These are phyloP conservation scores for Porites lutea DNA, from an alignment of 64 coral and sea anemone genomes.

Conservation along the genomic window DNA sequence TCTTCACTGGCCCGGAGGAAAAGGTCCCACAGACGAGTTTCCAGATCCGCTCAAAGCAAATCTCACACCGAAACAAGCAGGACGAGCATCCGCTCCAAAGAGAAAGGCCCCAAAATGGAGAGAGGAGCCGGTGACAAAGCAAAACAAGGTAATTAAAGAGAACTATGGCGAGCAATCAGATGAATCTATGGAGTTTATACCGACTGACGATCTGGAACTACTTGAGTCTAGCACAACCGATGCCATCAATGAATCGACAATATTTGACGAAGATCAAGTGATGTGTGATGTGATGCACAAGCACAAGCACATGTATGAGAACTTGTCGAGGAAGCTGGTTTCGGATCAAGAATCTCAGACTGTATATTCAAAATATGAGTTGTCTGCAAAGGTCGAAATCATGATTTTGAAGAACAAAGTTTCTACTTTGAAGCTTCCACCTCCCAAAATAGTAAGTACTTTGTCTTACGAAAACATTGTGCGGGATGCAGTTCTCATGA, in stretches of 20 bases:
- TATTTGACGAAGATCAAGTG: constrained; percentile 18
- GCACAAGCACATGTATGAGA: constrained; percentile 8
- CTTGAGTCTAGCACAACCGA: too few species aligned
- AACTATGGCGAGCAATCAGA: too few species aligned
- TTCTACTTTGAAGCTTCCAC: constrained; percentile 43
- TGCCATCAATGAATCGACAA: constrained; percentile 10
- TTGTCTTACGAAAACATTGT: constrained; percentile 67
- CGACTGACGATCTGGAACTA: too few species aligned
- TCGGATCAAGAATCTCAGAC: constrained; percentile 56
- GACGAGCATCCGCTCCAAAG: too few species aligned
- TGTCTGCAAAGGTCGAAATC: constrained; percentile 62
- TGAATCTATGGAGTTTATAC: too few species aligned
- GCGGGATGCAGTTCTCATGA: constrained; percentile 54
- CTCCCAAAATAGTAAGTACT: constrained; percentile 71
- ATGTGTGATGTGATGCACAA: constrained; percentile 20
- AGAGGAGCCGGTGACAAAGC: too few species aligned
- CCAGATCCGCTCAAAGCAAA: too few species aligned
- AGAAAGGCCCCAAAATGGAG: too few species aligned
- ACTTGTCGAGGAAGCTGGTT: constrained; percentile 21
- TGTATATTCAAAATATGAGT: constrained; percentile 63
- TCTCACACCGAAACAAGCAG: too few species aligned
- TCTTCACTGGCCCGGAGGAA: too few species aligned
- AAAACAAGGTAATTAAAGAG: too few species aligned
- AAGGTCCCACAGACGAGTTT: too few species aligned
- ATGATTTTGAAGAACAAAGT: constrained; percentile 70